Evolutionary conservation across 2,888 invertebrate genomes (phyloP), one percentile per base, ranked within the genome.

Genomic region (Copidosoma aretas): DNA sequence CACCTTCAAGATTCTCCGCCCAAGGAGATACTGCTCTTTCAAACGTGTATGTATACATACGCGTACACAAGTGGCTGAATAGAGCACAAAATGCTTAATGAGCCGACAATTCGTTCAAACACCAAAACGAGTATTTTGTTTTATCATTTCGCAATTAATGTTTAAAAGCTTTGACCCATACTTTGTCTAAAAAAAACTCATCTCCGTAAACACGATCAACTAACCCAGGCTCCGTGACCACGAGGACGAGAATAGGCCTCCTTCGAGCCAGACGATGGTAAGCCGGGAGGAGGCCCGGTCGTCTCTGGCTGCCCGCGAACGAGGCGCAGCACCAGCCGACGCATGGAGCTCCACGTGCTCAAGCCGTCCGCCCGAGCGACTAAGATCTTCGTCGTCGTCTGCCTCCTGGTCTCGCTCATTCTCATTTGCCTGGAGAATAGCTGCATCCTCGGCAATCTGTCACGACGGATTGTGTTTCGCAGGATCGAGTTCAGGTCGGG

Each of bases 351-450:
- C 21, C 19, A 52, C 19, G 43, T 60, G 60, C 52, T 21, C 21
- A 61, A 52, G 46, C 65, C 49, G 19, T 21, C 66, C 1, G 41
- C 60, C 8, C 73, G 75, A 74, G 63, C 72, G 51, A 74, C 60
- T 71, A 76, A 73, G 60, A 68, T 65, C 61, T 43, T 74, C n/a
- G 68, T 72, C 8, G 67, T 76, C 24, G 70, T 60, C 15, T 78
- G 76, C 61, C 75, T 79, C 49, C 22, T 79, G 14, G 19, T 78
- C 24, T 73, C 76, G n/a, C 73, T 81, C 4, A 25, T 77, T 25
- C 79, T 81, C 57, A 60, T 77, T 61, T 65, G 81, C 53, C 73
- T 79, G 64, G 78, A 81, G 64, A 78, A 78, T 62, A 77, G 76
- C 17, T 78, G 80, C 64, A 66, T 79, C 17, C 73, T 81, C 60